A percentile compares a stretch with the other conserved stretches of the same genome.
phyloP scores from a whole-genome alignment of 2,888 invertebrate genomes.

The Rapana venosa region DNA sequence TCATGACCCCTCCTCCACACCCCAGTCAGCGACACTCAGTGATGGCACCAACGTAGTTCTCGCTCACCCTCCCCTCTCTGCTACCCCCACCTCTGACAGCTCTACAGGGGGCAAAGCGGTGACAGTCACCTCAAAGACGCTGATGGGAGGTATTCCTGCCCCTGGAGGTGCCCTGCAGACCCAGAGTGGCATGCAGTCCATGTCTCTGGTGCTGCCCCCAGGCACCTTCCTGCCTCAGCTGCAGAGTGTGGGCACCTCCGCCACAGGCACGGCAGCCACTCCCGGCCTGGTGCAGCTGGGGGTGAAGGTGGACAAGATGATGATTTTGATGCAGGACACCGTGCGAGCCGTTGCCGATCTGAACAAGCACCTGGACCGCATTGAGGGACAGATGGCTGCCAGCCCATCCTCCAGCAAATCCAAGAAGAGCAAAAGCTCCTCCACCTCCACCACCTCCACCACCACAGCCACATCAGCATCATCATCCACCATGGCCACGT shows the following conservation, averaged over 20 bases:
- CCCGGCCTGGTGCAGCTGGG: conserved; percentile 50
- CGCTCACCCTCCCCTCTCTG: conserved; percentile 45
- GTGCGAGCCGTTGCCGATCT: conserved; percentile 44
- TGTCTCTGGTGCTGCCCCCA: conserved; percentile 50
- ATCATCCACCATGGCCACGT: conserved; percentile 9
- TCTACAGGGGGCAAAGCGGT: conserved; percentile 40
- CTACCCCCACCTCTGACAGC: conserved; percentile 48
- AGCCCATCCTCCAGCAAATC: conserved; percentile 27
- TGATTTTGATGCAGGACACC: conserved; percentile 48
- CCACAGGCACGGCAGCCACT: not conserved
- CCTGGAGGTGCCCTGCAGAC: conserved; percentile 21
- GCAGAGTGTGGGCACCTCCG: conserved; percentile 29
- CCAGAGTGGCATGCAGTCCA: conserved; percentile 42
- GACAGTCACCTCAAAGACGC: conserved; percentile 39
- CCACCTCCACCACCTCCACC: conserved; percentile 19
- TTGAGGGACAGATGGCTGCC: conserved; percentile 46
- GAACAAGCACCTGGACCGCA: conserved; percentile 49
- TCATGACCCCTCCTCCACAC: conserved; percentile 30
- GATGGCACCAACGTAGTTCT: conserved; percentile 46
- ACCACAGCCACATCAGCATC: conserved; percentile 41
- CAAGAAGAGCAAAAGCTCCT: conserved; percentile 45
- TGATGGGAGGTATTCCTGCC: conserved; percentile 34
- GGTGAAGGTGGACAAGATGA: conserved; percentile 50
- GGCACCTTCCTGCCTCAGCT: conserved; percentile 50
- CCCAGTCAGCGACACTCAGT: conserved; percentile 31